Conservation (phyloP, 2,113 vertebrate genomes). For the Nerophis ophidion region DNA sequence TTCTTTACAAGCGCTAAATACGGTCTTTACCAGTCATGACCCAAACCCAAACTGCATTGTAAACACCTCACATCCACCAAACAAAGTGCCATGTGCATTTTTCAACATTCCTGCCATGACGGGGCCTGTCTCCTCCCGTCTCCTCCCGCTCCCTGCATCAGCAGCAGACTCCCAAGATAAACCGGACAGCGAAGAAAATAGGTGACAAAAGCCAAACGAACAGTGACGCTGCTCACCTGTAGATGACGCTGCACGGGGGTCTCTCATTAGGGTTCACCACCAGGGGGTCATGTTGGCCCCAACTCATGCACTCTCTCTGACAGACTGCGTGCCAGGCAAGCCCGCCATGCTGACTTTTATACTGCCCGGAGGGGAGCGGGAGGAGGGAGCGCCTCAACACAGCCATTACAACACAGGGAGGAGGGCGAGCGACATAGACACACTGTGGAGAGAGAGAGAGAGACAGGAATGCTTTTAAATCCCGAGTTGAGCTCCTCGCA, state of each 20-base stretch:
- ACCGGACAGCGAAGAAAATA: background rate
- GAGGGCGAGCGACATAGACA: slow-evolving; percentile 21
- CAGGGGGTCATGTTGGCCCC: slow-evolving; percentile 36
- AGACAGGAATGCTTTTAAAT: slow-evolving; percentile 29
- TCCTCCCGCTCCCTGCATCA: too few relatives aligned
- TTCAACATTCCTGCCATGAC: too few relatives aligned
- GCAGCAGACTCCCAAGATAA: background rate
- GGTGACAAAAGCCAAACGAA: too few relatives aligned
- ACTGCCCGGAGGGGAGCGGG: slow-evolving; percentile 33
- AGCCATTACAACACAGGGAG: slow-evolving; percentile 52
- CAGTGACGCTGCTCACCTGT: slow-evolving; percentile 39
- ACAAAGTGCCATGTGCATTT: too few relatives aligned
- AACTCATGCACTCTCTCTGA: slow-evolving; percentile 33
- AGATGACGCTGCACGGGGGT: slow-evolving; percentile 20
- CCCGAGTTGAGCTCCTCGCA: slow-evolving; percentile 30
- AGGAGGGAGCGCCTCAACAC: slow-evolving; percentile 58
- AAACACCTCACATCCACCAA: too few relatives aligned
- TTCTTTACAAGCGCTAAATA: too few relatives aligned
- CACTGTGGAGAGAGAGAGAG: slow-evolving; percentile 13
- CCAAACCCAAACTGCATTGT: too few relatives aligned
- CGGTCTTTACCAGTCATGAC: too few relatives aligned
- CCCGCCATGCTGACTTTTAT: slow-evolving; percentile 54
- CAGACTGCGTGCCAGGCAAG: slow-evolving; percentile 41
- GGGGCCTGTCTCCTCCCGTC: too few relatives aligned
- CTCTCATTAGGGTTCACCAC: slow-evolving; percentile 19